Conservation (phyloP, 2,888 invertebrate genomes). For the Polymixis flavicincta region DNA sequence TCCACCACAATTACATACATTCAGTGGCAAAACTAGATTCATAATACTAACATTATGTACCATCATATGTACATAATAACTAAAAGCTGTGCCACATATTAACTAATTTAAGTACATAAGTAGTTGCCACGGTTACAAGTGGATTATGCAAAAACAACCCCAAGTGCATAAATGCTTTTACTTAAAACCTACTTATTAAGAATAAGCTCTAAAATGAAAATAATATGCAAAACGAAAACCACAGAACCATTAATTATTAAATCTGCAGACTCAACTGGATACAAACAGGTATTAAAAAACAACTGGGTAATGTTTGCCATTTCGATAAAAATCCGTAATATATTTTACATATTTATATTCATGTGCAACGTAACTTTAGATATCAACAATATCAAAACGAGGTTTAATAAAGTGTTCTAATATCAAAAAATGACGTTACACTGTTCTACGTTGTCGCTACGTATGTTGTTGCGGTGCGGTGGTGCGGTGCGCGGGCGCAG, state of each 20-base stretch:
- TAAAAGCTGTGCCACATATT: constrained; percentile 50
- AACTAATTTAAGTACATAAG: constrained; percentile 62
- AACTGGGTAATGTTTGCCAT: constrained; percentile 7
- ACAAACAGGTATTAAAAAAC: constrained; percentile 35
- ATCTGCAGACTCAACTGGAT: background rate
- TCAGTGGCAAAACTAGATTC: constrained; percentile 39
- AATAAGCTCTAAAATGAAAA: constrained; percentile 38
- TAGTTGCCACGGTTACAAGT: constrained; percentile 56
- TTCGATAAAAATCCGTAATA: constrained; percentile 28
- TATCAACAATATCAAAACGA: constrained; percentile 55
- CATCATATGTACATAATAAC: constrained; percentile 32
- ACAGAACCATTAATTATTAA: constrained; percentile 24
- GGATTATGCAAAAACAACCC: constrained; percentile 51
- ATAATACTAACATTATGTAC: constrained; percentile 44
- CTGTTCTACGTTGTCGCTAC: constrained; percentile 55
- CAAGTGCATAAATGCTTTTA: constrained; percentile 44
- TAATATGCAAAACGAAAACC: constrained; percentile 40
- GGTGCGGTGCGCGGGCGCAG: constrained; percentile 31
- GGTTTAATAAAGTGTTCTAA: constrained; percentile 49
- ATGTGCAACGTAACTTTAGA: constrained; percentile 31
- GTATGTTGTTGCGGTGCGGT: constrained; percentile 55
- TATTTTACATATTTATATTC: constrained; percentile 53
- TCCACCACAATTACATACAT: constrained; percentile 29
- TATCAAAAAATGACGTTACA: constrained; percentile 60
- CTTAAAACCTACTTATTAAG: constrained; percentile 35